Evolutionary conservation across 1,140 invertebrate species (phyloP), one percentile per base, ranked within the genome.

Genomic region (Anthonomus grandis): DNA sequence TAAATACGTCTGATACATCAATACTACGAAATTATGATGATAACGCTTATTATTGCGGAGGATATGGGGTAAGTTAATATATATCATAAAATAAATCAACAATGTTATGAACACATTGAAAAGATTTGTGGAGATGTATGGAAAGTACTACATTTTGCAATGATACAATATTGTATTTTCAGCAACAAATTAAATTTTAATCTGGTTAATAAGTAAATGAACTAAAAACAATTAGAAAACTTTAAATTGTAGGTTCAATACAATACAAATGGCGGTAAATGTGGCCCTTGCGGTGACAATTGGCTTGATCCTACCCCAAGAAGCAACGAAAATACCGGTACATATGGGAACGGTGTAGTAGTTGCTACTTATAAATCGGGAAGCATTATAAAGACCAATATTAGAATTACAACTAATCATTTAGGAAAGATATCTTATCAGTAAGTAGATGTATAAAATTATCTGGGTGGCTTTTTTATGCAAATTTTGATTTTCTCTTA

Each of bases 11-110:
- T 0, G 81, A 81, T 2, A 62, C 58, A n/a, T 38, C 59, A 15
- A 65, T 69, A 18, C 78, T 79, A 0, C 56, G 60, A 1, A 84
- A 88, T 69, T 85, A 78, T 34, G 72, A 83, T 41, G 87, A 89
- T 64, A 85, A 86, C 63, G 76, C 79, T 44, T 75, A 83, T 24
- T 86, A 77, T 67, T 89, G 87, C 66, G 86, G 86, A 24, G 85
- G 86, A 45, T 75, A 75, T 52, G 57, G 61, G 46, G 82, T 84
- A 71, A 76, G 59, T 57, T 8, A 24, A n/a, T n/a, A n/a, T n/a
- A n/a, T n/a, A n/a, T 42, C 39, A 8, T 24, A 39, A 22, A 13
- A 21, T 23, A n/a, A 10, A 37, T 23, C n/a, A 9, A 12, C 6
- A 31, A 1, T 31, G n/a, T 18, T 15, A 18, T 0, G 18, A 31